phyloP scores from a whole-genome alignment of 2,113 vertebrate genomes.

The Antigone vipio region DNA sequence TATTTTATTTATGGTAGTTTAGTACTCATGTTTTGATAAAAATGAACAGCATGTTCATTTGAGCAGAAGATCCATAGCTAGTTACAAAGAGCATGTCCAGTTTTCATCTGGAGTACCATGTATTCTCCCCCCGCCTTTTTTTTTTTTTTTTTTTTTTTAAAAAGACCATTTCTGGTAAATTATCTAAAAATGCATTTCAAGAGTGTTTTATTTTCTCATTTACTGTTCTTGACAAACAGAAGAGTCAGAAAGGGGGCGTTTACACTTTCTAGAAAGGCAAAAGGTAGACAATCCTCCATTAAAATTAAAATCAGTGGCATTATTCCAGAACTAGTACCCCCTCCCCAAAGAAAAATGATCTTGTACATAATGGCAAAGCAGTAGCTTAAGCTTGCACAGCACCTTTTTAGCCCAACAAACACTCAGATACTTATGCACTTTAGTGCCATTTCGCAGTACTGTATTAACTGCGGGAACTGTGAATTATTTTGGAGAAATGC shows the following conservation, averaged over 20 bases:
- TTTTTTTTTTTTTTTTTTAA: not conserved
- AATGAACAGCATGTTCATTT: conserved; percentile 85
- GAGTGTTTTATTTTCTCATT: conserved; percentile 66
- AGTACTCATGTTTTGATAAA: conserved; percentile 87
- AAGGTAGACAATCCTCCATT: conserved; percentile 73
- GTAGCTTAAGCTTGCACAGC: conserved; percentile 68
- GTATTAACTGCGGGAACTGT: conserved; percentile 63
- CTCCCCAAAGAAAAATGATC: conserved; percentile 47
- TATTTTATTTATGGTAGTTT: conserved; percentile 91
- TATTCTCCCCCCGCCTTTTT: not conserved
- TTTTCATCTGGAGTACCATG: conserved; percentile 46
- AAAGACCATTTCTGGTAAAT: conserved; percentile 49
- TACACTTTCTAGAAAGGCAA: conserved; percentile 58
- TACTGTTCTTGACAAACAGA: conserved; percentile 64
- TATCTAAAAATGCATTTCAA: conserved; percentile 63
- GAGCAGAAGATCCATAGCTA: conserved; percentile 68
- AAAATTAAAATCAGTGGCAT: conserved; percentile 45
- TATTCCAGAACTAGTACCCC: conserved; percentile 35
- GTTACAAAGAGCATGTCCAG: conserved; percentile 64
- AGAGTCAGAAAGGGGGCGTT: conserved; percentile 27
- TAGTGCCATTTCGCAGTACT: conserved; percentile 73
- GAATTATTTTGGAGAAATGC: conserved; percentile 50
- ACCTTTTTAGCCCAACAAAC: conserved; percentile 69
- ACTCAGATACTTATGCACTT: conserved; percentile 72
- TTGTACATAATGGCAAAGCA: conserved; percentile 52